phyloP scores from a whole-genome alignment of 37 sponge, comb jelly and placozoan genomes.

The Aplysina aerophoba region DNA sequence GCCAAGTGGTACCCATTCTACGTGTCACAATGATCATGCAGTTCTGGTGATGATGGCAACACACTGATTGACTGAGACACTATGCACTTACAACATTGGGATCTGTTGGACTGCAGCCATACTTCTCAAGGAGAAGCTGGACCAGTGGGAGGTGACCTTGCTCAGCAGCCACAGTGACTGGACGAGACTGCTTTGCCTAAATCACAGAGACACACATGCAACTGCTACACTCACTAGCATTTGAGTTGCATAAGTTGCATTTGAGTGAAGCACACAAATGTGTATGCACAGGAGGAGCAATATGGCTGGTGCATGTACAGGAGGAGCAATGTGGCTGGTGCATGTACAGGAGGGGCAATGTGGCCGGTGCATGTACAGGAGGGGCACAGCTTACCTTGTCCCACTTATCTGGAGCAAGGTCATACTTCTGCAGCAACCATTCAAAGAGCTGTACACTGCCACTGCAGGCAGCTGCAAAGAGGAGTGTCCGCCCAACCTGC shows the following conservation, averaged over 20 bases:
- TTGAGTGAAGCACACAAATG: no score
- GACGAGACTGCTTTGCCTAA: neutral
- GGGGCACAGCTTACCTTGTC: constrained; percentile 3
- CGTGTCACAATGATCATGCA: neutral
- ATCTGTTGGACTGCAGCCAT: neutral
- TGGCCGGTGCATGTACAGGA: neutral
- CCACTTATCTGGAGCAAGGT: constrained; percentile 3
- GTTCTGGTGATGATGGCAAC: neutral
- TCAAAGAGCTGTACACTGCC: neutral
- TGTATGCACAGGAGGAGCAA: neutral
- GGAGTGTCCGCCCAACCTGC: neutral
- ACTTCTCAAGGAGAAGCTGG: constrained; percentile 14
- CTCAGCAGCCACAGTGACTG: constrained; percentile 1
- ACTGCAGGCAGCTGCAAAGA: neutral
- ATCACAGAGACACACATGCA: neutral
- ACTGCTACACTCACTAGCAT: no score
- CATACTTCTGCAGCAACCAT: neutral
- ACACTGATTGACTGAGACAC: neutral
- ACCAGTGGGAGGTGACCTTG: neutral
- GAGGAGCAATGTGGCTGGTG: neutral
- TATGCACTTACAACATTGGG: neutral
- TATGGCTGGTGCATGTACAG: neutral
- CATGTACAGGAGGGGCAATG: no score
- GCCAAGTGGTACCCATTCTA: neutral
- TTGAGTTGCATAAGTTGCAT: no score